A percentile compares a stretch with the other conserved stretches of the same genome.
Conservation (phyloP, 2,888 invertebrate genomes). For the Tolmerus cingulatus region DNA sequence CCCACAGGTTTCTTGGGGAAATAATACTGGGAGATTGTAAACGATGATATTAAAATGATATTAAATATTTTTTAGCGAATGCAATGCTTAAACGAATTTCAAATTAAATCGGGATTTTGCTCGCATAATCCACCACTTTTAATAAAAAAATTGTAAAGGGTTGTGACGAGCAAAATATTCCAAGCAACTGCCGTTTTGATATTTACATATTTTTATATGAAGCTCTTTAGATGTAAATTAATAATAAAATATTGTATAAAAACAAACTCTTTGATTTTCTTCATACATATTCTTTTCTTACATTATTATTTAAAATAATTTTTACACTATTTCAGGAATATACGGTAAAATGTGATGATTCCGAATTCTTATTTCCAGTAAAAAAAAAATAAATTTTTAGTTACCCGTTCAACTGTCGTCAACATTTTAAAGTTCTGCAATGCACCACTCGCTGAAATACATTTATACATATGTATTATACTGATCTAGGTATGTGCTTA, state of each 20-base stretch:
- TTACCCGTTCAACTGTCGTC: too few relatives aligned
- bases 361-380: too few relatives aligned
- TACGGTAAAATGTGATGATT: too few relatives aligned
- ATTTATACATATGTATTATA: too few relatives aligned
- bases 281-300: not conserved
- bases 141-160: not conserved
- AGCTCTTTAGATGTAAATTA: not conserved
- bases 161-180: not conserved
- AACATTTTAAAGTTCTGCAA: too few relatives aligned
- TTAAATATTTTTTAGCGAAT: not conserved
- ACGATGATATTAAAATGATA: not conserved
- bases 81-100: not conserved
- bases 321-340: too few relatives aligned
- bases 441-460: too few relatives aligned
- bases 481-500: too few relatives aligned
- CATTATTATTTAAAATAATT: too few relatives aligned
- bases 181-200: constrained; percentile 20
- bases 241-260: not conserved
- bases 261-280: not conserved
- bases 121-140: not conserved
- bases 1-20: constrained; percentile 69
- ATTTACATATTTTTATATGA: constrained; percentile 10
- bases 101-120: not conserved
- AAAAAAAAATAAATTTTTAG: too few relatives aligned
- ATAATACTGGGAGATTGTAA: constrained; percentile 59